These are phyloP conservation scores for Leptopilina syphax DNA, from an alignment of 2,888 invertebrate species.

Conservation along the genomic window DNA sequence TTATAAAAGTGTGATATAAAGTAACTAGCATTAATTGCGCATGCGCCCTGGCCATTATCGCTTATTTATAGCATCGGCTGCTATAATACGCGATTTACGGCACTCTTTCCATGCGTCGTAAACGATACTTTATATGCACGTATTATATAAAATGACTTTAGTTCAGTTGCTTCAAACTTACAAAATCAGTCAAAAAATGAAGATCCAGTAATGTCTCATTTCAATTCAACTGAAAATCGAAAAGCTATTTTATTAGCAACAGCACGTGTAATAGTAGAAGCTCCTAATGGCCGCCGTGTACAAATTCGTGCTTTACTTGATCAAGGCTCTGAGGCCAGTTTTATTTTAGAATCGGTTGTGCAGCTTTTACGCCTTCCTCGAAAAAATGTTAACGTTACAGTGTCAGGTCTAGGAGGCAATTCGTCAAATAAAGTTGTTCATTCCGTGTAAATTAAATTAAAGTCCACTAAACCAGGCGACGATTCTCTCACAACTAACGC, in stretches of 20 bases:
- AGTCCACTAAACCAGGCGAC: background rate
- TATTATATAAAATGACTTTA: background rate
- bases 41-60: too few species aligned
- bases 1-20: too few species aligned
- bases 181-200: background rate
- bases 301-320: constrained; percentile 43
- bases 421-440: background rate
- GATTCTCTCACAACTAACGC: too few species aligned
- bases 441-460: constrained; percentile 6
- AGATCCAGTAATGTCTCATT: background rate
- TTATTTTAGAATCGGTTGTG: constrained; percentile 35
- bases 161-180: background rate
- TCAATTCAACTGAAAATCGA: background rate
- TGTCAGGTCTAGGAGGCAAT: constrained; percentile 29
- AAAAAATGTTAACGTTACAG: background rate
- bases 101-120: too few species aligned
- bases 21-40: too few species aligned
- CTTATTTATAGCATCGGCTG: too few species aligned
- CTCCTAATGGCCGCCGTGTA: constrained; percentile 11
- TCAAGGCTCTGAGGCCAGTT: constrained; percentile 39
- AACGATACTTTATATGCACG: too few species aligned
- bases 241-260: constrained; percentile 33
- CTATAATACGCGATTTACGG: too few species aligned
- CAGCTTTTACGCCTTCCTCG: constrained; percentile 36
- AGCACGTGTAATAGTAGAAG: constrained; percentile 10